phyloP scores from a whole-genome alignment of 2,888 invertebrate genomes.

The Linnaemya tessellans region DNA sequence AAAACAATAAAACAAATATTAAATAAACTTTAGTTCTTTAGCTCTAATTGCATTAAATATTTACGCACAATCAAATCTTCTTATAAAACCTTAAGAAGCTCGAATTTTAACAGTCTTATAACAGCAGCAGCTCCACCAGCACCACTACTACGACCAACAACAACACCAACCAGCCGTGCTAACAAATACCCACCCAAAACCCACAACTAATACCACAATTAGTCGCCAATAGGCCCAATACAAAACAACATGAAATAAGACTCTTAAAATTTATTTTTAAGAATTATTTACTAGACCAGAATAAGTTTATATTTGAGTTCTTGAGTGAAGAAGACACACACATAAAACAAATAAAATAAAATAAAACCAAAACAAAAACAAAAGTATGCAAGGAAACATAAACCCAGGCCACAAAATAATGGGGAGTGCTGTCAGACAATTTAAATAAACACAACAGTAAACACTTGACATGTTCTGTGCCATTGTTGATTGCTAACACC shows the following conservation, averaged over 20 bases:
- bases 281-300: constrained; percentile 70
- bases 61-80: constrained; percentile 65
- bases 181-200: neutral
- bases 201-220: neutral
- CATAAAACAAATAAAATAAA: neutral
- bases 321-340: constrained; percentile 11
- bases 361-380: neutral
- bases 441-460: constrained; percentile 29
- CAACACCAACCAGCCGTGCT: neutral
- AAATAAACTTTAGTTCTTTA: constrained; percentile 27
- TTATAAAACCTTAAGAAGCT: constrained; percentile 15
- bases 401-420: constrained; percentile 45
- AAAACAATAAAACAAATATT: neutral
- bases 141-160: neutral
- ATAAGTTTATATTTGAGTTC: constrained; percentile 56
- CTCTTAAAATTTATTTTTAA: constrained; percentile 51
- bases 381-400: constrained; percentile 38
- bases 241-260: constrained; percentile 18
- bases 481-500: constrained; percentile 4
- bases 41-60: constrained; percentile 63
- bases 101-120: constrained; percentile 20
- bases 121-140: neutral
- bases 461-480: constrained; percentile 66
- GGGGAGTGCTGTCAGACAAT: constrained; percentile 50
- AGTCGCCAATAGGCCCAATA: constrained; percentile 21